Evolutionary conservation across 2,797 vertebrate genomes (phyloP), one percentile per base, ranked within the genome.

Genomic region (Rhinella marina): DNA sequence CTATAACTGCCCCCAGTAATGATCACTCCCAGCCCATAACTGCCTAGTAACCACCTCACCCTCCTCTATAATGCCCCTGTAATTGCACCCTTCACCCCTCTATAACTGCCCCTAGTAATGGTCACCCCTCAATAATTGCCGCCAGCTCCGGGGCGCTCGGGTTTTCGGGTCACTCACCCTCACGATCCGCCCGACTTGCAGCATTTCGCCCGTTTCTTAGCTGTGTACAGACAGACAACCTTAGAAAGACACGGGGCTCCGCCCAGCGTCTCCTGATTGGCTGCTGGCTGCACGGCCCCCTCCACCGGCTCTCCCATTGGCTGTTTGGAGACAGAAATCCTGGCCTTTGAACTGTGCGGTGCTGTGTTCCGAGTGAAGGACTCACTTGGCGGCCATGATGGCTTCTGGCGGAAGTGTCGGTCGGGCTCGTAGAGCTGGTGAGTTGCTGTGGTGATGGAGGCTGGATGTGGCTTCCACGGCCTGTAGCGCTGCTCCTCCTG

Each of bases 241-340:
- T 32, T 16, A 52, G n/a, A 87, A 52, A 27, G 79, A 82, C 68
- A 62, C 32, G 1, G 1, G 8, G 72, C 48, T 21, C 66, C 83
- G 10, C 87, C 87, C 59, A 14, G 64, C 7, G 3, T 0, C 27
- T n/a, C 10, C 13, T 19, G 23, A 86, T 50, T 85, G 87, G 87
- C 59, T 68, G n/a, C 0, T 0, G 0, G n/a, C 8, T 59, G 32
- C 87, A 82, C 83, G 48, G 83, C 87, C 87, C 70, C 25, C 84
- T 88, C 59, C 27, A 48, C 7, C 0, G 0, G 25, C 8, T 16
- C 54, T 54, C 0, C 78, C 21, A 91, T 91, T 93, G 91, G 87
- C 17, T 29, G 6, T 64, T 23, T 59, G 57, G 14, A 59, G 13
- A 56, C 41, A 41, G 41, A 3, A 41, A 41, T 6, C 41, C 41